Conservation (phyloP, 2,113 vertebrate species). For the Elaphurus davidianus region DNA sequence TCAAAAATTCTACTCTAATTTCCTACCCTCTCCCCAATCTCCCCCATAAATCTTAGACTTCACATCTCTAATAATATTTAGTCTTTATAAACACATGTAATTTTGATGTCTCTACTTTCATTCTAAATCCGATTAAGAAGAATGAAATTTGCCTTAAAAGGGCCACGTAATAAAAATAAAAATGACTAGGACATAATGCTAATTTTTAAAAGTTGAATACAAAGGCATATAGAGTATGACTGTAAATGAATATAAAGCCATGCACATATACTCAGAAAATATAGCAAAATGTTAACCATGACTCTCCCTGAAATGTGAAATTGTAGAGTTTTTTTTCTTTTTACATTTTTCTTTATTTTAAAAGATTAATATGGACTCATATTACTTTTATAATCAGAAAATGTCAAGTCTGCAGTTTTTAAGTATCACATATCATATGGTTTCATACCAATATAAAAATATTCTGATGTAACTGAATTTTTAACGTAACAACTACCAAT, state of each 20-base stretch:
- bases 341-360: conserved; percentile 17
- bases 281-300: background rate
- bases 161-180: background rate
- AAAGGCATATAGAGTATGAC: background rate
- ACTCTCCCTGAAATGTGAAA: background rate
- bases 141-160: conserved; percentile 25
- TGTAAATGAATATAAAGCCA: background rate
- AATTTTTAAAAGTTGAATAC: conserved; percentile 27
- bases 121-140: background rate
- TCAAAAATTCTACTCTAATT: background rate
- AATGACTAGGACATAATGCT: background rate
- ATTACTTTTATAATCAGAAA: conserved; percentile 1
- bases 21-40: background rate
- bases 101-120: conserved; percentile 5
- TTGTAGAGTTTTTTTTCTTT: background rate
- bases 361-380: background rate
- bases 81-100: background rate
- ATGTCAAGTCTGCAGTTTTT: background rate
- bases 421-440: background rate
- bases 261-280: background rate
- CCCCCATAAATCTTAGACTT: background rate
- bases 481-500: conserved; percentile 2
- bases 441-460: conserved; percentile 2
- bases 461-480: background rate
- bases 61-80: background rate